A percentile compares a stretch with the other conserved stretches of the same genome.
Evolutionary conservation across 1,140 invertebrate species (phyloP).

Genomic region (Meloidogyne hapla): DNA sequence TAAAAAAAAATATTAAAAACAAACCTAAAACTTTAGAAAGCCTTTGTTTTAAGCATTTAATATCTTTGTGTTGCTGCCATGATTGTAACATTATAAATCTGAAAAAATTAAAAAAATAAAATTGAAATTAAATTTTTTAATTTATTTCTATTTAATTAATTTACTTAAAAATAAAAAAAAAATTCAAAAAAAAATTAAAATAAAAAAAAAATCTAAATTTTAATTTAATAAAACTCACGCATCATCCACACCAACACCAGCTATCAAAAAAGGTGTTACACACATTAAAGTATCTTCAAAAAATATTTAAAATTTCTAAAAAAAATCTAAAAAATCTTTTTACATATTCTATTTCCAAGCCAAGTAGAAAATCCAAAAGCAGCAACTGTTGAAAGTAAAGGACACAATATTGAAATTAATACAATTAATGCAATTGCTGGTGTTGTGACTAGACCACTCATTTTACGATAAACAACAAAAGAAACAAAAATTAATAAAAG

Average conservation of each 20-base stretch:
- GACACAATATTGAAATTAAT: slow-evolving; percentile 54
- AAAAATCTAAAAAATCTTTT: too few species aligned
- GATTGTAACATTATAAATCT: slow-evolving; percentile 46
- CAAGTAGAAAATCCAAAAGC: slow-evolving; percentile 60
- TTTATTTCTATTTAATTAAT: too few species aligned
- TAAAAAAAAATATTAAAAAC: background rate
- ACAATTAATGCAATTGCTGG: slow-evolving; percentile 39
- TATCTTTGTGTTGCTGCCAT: slow-evolving; percentile 51
- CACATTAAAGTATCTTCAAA: slow-evolving; percentile 52
- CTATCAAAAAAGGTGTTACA: slow-evolving; percentile 57
- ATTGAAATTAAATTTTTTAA: too few species aligned
- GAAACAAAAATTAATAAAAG: slow-evolving; percentile 56
- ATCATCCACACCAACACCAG: slow-evolving; percentile 58
- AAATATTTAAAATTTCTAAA: too few species aligned
- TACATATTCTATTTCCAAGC: slow-evolving; percentile 55
- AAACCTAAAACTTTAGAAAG: slow-evolving; percentile 28
- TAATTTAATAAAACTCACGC: slow-evolving; percentile 45
- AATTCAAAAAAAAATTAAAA: background rate
- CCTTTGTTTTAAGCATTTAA: slow-evolving; percentile 31
- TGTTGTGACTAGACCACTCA: slow-evolving; percentile 21
- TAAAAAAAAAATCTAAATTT: too few species aligned
- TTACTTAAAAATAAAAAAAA: too few species aligned
- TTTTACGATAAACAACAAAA: slow-evolving; percentile 44
- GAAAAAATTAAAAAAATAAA: background rate
- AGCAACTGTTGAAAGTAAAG: slow-evolving; percentile 52